Evolutionary conservation across 1,140 invertebrate genomes (phyloP).

Genomic region (Aphis craccivora): DNA sequence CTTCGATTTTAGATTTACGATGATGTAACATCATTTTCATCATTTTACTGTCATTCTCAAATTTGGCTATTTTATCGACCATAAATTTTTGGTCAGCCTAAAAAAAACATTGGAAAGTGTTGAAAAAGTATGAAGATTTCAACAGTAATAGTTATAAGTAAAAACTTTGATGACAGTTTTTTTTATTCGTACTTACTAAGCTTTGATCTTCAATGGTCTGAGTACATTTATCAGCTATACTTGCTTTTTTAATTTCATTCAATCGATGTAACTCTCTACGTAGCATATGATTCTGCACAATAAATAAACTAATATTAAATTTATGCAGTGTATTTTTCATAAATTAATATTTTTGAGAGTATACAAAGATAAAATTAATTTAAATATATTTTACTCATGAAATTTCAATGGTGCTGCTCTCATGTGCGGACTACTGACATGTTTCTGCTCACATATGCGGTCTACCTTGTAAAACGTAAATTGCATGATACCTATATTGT

Average conservation of each 20-base stretch:
- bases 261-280: background rate
- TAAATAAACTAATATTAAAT: background rate
- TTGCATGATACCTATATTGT: too few species aligned
- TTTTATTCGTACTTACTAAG: background rate
- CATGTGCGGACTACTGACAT: too few species aligned
- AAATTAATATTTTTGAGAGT: background rate
- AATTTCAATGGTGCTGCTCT: too few species aligned
- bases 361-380: too few species aligned
- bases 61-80: conserved; percentile 12
- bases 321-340: background rate
- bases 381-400: too few species aligned
- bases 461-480: too few species aligned
- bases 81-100: background rate
- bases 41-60: conserved; percentile 29
- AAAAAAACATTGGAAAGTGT: background rate
- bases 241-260: conserved; percentile 33
- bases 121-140: background rate
- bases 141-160: too few species aligned
- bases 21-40: conserved; percentile 45
- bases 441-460: too few species aligned
- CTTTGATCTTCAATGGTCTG: conserved; percentile 36
- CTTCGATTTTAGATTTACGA: conserved; percentile 47
- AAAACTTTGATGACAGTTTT: background rate
- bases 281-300: conserved; percentile 25
- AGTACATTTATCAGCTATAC: background rate